Evolutionary conservation across 2,888 invertebrate species (phyloP).

Genomic region (Eristalis arbustorum): DNA sequence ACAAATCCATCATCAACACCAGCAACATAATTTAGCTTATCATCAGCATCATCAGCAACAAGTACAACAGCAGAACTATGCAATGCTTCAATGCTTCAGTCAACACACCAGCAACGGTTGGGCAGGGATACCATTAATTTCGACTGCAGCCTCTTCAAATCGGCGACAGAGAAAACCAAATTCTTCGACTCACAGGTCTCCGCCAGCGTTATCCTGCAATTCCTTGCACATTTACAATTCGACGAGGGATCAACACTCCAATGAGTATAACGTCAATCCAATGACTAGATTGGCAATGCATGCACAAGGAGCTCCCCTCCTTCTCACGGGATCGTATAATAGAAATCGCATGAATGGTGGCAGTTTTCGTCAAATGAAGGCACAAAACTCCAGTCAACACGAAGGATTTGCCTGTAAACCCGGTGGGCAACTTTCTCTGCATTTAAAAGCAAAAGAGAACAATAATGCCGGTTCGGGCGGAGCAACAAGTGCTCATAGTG

Average conservation of each 20-base stretch:
- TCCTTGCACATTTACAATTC: conserved; percentile 43
- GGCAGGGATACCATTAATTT: conserved; percentile 91
- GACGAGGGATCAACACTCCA: conserved; percentile 52
- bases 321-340: conserved; percentile 80
- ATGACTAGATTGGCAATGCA: conserved; percentile 90
- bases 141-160: conserved; percentile 84
- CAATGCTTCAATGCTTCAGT: conserved; percentile 73
- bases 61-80: conserved; percentile 72
- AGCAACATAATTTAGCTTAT: conserved; percentile 61
- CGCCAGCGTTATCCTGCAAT: conserved; percentile 47
- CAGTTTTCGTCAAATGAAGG: conserved; percentile 49
- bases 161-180: conserved; percentile 52
- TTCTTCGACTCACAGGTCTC: conserved; percentile 14
- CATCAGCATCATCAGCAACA: conserved; percentile 49
- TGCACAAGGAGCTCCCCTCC: conserved; percentile 92
- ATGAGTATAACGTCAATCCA: conserved; percentile 72
- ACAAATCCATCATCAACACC: conserved; percentile 55
- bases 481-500: conserved; percentile 74
- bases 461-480: conserved; percentile 16
- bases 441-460: conserved; percentile 58
- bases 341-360: conserved; percentile 47
- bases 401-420: conserved; percentile 54
- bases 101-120: conserved; percentile 83
- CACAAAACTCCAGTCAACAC: conserved; percentile 28
- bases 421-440: conserved; percentile 32